Evolutionary conservation across 2,113 vertebrate species (phyloP).

Genomic region (Fukomys damarensis): DNA sequence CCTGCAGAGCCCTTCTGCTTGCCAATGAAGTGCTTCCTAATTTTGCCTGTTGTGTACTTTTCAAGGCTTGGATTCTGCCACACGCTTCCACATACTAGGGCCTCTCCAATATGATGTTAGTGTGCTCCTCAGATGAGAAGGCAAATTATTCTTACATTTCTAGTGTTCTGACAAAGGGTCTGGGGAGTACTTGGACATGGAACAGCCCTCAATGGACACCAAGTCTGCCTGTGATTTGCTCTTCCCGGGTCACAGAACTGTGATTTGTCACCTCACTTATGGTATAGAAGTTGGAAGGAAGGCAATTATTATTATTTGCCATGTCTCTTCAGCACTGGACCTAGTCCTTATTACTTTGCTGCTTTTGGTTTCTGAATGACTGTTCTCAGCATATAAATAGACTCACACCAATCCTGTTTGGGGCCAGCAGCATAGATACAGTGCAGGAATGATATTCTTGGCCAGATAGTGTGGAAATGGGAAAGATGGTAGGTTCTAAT

Average conservation of each 20-base stretch:
- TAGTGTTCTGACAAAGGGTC: background rate
- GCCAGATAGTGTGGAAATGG: background rate
- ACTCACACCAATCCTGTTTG: background rate
- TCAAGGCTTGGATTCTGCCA: background rate
- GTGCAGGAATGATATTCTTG: background rate
- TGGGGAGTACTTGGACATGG: too few species aligned
- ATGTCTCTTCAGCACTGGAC: background rate
- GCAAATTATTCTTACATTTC: background rate
- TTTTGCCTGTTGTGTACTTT: background rate
- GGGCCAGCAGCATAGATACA: background rate
- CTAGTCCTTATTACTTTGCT: background rate
- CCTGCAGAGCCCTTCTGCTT: background rate
- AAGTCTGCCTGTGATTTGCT: background rate
- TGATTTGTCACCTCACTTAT: too few species aligned
- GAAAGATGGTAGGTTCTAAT: background rate
- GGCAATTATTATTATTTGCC: background rate
- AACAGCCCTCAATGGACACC: background rate
- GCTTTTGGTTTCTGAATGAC: background rate
- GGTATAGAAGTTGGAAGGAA: background rate
- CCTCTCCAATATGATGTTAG: background rate
- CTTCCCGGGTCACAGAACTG: background rate
- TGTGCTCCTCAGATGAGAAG: background rate
- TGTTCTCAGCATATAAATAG: too few species aligned
- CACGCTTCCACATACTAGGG: rapidly evolving
- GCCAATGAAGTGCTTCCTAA: background rate